Conservation (phyloP, 2,113 vertebrate species). For the Peromyscus californicus region DNA sequence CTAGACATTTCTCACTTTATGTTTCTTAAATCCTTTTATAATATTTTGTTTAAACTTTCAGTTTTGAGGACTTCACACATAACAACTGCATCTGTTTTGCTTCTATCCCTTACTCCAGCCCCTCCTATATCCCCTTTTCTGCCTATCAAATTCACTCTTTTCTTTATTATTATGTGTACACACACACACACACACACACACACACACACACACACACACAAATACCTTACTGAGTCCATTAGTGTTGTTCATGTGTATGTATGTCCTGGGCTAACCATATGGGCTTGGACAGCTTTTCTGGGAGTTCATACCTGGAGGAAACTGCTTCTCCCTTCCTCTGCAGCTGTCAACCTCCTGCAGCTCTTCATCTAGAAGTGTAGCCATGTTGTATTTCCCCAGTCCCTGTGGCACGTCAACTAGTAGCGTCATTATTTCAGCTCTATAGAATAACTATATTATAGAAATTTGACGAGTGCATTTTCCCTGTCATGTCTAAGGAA, state of each 20-base stretch:
- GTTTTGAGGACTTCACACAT: background rate
- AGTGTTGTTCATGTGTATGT: background rate
- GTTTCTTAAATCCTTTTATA: background rate
- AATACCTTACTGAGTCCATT: background rate
- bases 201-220: background rate
- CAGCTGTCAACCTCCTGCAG: background rate
- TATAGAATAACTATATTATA: too few relatives aligned
- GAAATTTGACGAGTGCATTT: background rate
- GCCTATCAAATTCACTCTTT: background rate
- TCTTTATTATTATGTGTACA: background rate
- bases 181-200: background rate
- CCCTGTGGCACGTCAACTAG: background rate
- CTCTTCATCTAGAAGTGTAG: background rate
- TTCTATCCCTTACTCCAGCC: background rate
- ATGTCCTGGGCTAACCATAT: background rate
- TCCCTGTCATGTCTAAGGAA: background rate
- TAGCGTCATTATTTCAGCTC: background rate
- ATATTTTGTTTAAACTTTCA: background rate
- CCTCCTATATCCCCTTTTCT: background rate
- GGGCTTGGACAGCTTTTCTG: background rate
- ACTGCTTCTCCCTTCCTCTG: background rate
- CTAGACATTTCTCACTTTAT: background rate
- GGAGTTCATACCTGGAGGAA: background rate
- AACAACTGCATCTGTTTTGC: background rate
- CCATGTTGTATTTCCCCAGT: background rate